Conservation (phyloP, 2,113 vertebrate genomes). For the Spilogale gracilis region DNA sequence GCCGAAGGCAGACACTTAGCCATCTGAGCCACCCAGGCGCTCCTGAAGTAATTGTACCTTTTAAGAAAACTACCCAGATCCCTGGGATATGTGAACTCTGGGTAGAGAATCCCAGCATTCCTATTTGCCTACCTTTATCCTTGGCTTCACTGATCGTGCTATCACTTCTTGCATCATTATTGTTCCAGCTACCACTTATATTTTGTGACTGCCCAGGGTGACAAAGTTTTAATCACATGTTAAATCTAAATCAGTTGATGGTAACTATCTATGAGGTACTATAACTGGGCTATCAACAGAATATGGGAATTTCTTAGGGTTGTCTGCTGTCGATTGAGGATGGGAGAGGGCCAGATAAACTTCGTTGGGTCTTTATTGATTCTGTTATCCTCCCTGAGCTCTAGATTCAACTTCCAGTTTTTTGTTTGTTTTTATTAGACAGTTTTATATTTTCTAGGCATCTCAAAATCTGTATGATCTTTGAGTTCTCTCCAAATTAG, state of each 20-base stretch:
- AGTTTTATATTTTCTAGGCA: slow-evolving; percentile 54
- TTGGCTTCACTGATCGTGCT: neutral
- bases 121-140: neutral
- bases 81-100: neutral
- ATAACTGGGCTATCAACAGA: neutral
- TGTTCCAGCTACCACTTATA: neutral
- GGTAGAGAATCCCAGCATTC: neutral
- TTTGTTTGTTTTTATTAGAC: neutral
- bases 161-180: neutral
- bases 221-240: slow-evolving; percentile 12
- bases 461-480: slow-evolving; percentile 48
- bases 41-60: slow-evolving; percentile 49
- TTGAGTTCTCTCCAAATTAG: slow-evolving; percentile 49
- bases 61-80: neutral
- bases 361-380: slow-evolving; percentile 11
- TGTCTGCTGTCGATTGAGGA: neutral
- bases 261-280: neutral
- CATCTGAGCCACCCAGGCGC: neutral
- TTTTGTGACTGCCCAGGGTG: neutral
- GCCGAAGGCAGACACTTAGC: neutral
- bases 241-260: neutral
- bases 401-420: slow-evolving; percentile 34
- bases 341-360: neutral
- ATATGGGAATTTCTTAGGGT: neutral
- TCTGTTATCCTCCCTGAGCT: slow-evolving; percentile 13